A percentile compares a stretch with the other conserved stretches of the same genome.
phyloP scores from a whole-genome alignment of 1,140 invertebrate genomes.

The Mercenaria mercenaria region DNA sequence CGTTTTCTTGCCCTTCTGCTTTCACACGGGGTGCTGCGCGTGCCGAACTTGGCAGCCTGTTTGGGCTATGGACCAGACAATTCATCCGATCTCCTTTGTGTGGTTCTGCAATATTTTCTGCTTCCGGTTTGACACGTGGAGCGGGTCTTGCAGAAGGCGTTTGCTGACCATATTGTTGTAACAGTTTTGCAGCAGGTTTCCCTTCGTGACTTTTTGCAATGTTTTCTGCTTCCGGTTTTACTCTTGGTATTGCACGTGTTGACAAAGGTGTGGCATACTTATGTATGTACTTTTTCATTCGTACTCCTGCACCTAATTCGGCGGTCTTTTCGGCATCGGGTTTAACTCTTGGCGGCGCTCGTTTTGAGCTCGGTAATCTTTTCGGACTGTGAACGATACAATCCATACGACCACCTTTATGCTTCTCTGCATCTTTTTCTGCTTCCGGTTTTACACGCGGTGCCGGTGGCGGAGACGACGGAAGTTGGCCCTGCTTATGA shows the following conservation, averaged over 20 bases:
- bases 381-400: slow-evolving; percentile 70
- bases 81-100: slow-evolving; percentile 77
- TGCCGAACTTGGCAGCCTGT: slow-evolving; percentile 72
- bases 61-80: slow-evolving; percentile 74
- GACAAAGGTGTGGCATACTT: slow-evolving; percentile 73
- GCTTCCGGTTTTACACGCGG: slow-evolving; percentile 80
- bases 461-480: slow-evolving; percentile 69
- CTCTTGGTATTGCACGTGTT: slow-evolving; percentile 67
- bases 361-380: slow-evolving; percentile 60
- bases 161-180: slow-evolving; percentile 70
- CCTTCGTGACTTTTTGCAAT: slow-evolving; percentile 77
- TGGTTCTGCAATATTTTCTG: slow-evolving; percentile 74
- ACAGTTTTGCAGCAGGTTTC: slow-evolving; percentile 61
- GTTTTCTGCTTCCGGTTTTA: slow-evolving; percentile 71
- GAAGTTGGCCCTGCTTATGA: slow-evolving; percentile 65
- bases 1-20: slow-evolving; percentile 75
- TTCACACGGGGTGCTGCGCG: slow-evolving; percentile 79
- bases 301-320: slow-evolving; percentile 75
- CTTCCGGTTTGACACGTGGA: slow-evolving; percentile 80
- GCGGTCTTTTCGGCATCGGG: slow-evolving; percentile 74
- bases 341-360: slow-evolving; percentile 76
- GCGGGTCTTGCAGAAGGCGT: slow-evolving; percentile 68
- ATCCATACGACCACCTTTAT: slow-evolving; percentile 75
- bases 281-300: slow-evolving; percentile 76
- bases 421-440: slow-evolving; percentile 76